Evolutionary conservation across 2,113 vertebrate species (phyloP).

Genomic region (Cygnus atratus): DNA sequence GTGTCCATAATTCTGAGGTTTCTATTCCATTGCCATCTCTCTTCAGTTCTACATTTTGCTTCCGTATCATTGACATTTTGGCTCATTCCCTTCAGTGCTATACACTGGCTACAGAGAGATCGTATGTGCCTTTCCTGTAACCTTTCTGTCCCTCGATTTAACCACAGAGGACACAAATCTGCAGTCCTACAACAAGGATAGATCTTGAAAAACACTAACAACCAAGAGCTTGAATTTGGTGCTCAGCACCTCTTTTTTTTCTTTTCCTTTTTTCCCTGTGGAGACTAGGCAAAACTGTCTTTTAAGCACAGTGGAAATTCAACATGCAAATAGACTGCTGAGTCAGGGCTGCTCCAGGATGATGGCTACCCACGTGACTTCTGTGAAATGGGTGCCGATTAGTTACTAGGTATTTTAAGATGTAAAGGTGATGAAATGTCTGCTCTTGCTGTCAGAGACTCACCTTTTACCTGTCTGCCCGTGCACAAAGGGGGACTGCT

Average conservation of each 20-base stretch:
- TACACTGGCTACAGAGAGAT: neutral
- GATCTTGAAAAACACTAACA: neutral
- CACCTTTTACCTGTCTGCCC: neutral
- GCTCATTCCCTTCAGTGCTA: neutral
- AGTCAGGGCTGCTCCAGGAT: rapidly evolving
- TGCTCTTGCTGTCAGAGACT: constrained; percentile 22
- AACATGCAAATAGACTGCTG: neutral
- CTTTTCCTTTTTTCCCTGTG: too few species aligned
- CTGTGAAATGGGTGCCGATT: neutral
- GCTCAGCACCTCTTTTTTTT: neutral
- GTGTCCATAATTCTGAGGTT: neutral
- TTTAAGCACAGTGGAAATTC: neutral
- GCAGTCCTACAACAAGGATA: neutral
- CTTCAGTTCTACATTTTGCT: neutral
- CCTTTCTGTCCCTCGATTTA: neutral
- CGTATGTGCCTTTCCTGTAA: neutral
- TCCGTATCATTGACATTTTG: neutral
- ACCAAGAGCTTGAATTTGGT: neutral
- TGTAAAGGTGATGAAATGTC: constrained; percentile 18
- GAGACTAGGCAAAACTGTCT: neutral
- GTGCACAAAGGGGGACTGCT: neutral
- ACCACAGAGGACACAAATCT: neutral
- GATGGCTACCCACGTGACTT: neutral
- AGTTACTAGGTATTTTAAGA: neutral
- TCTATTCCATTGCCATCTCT: neutral